Conservation (phyloP, 1,140 invertebrate species). For the Apolygus lucorum region DNA sequence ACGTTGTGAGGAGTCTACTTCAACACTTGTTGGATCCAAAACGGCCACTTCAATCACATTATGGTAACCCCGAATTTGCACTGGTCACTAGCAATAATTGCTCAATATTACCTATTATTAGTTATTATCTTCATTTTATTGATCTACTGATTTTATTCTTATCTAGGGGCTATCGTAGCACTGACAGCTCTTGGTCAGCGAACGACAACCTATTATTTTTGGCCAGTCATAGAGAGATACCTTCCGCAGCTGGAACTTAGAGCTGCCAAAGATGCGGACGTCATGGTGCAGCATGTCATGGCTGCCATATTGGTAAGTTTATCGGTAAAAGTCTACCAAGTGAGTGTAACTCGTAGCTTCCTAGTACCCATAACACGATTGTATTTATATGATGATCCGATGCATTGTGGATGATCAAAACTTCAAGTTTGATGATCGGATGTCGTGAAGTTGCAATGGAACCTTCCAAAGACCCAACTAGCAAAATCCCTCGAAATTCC, state of each 20-base stretch:
- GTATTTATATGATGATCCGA: not conserved
- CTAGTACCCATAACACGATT: not conserved
- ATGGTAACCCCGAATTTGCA: conserved; percentile 25
- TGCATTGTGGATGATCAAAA: too few relatives aligned
- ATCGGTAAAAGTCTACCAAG: not conserved
- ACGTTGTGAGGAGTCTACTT: conserved; percentile 28
- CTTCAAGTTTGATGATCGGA: not conserved
- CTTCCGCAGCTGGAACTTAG: conserved; percentile 23
- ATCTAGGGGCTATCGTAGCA: conserved; percentile 27
- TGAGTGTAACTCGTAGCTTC: not conserved
- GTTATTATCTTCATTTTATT: not conserved
- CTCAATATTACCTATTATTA: not conserved
- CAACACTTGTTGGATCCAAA: conserved; percentile 27
- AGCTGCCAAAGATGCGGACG: conserved; percentile 10
- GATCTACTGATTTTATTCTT: not conserved
- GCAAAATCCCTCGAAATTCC: too few relatives aligned
- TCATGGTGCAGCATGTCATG: conserved; percentile 26
- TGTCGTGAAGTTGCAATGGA: too few relatives aligned
- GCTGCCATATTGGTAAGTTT: conserved; percentile 28
- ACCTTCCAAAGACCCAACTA: too few relatives aligned
- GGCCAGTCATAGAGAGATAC: conserved; percentile 31
- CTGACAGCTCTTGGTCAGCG: conserved; percentile 28
- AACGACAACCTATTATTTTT: conserved; percentile 27
- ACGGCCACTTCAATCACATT: conserved; percentile 29
- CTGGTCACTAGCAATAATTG: too few relatives aligned